A percentile compares a stretch with the other conserved stretches of the same genome.
Evolutionary conservation across 2,113 vertebrate species (phyloP).

Genomic region (Ochotona curzoniae): DNA sequence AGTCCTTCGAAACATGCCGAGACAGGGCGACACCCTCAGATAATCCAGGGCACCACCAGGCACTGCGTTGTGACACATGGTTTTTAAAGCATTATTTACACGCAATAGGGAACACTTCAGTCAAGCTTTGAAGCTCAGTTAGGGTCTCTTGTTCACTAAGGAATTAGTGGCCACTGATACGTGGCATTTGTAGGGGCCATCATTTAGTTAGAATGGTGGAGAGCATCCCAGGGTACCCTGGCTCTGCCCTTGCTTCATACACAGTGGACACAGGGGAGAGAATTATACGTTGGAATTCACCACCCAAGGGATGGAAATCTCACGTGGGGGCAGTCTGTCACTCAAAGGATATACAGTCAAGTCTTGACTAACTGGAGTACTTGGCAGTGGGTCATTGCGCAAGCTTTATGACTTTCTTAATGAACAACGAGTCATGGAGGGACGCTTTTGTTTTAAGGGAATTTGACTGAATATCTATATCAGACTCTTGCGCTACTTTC

Average conservation of each 20-base stretch:
- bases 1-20: constrained; percentile 72
- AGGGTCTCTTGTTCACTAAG: constrained; percentile 69
- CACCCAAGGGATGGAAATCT: constrained; percentile 13
- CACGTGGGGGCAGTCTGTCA: constrained; percentile 11
- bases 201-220: constrained; percentile 32
- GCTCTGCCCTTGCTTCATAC: constrained; percentile 52
- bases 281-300: constrained; percentile 26
- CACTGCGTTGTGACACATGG: constrained; percentile 79
- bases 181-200: constrained; percentile 26
- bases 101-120: constrained; percentile 53
- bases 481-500: constrained; percentile 21
- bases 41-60: constrained; percentile 65
- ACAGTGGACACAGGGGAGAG: constrained; percentile 18
- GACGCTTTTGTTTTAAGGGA: background rate
- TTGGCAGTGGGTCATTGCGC: background rate
- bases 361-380: constrained; percentile 80
- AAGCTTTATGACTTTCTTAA: constrained; percentile 3
- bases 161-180: constrained; percentile 36
- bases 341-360: constrained; percentile 59
- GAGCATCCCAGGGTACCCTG: background rate
- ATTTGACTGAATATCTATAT: background rate
- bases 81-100: constrained; percentile 78
- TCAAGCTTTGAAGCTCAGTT: constrained; percentile 79
- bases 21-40: constrained; percentile 70
- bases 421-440: background rate